Percentiles rank a stretch among this genome's conserved stretches.
Conservation (phyloP, 1,140 invertebrate species). For the Apis cerana region DNA sequence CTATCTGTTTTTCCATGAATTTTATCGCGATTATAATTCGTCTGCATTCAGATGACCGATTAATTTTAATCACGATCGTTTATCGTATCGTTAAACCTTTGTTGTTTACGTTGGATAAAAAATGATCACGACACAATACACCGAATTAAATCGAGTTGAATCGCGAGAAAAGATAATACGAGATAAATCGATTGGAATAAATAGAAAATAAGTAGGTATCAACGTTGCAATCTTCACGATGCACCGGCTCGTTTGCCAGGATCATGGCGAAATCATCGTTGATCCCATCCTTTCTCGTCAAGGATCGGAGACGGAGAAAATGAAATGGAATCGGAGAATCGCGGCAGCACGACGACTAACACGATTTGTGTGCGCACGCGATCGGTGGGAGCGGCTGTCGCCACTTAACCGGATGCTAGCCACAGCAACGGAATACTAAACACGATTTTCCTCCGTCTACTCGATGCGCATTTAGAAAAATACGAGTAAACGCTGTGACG, state of each 20-base stretch:
- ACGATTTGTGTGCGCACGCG: conserved; percentile 36
- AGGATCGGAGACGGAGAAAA: conserved; percentile 13
- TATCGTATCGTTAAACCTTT: not conserved
- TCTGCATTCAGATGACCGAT: conserved; percentile 36
- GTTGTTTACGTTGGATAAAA: not conserved
- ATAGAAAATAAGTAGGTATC: too few species aligned
- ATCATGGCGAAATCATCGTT: not conserved
- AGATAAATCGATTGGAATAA: too few species aligned
- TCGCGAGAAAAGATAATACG: too few species aligned
- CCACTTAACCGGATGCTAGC: conserved; percentile 75
- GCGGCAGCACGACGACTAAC: not conserved
- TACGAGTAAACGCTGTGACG: not conserved
- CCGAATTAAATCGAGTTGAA: too few species aligned
- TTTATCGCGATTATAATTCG: conserved; percentile 51
- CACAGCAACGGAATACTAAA: conserved; percentile 76
- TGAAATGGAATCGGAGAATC: conserved; percentile 18
- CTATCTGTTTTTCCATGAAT: conserved; percentile 35
- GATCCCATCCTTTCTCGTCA: not conserved
- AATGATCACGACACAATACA: too few species aligned
- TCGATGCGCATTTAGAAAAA: not conserved
- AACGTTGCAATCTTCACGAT: too few species aligned
- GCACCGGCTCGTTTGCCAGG: not conserved
- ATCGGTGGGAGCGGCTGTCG: conserved; percentile 70
- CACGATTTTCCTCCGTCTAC: conserved; percentile 38
- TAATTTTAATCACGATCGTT: conserved; percentile 26